Base-by-base conservation (phyloP, 2,888 invertebrate species). In the Myopa testacea region DNA sequence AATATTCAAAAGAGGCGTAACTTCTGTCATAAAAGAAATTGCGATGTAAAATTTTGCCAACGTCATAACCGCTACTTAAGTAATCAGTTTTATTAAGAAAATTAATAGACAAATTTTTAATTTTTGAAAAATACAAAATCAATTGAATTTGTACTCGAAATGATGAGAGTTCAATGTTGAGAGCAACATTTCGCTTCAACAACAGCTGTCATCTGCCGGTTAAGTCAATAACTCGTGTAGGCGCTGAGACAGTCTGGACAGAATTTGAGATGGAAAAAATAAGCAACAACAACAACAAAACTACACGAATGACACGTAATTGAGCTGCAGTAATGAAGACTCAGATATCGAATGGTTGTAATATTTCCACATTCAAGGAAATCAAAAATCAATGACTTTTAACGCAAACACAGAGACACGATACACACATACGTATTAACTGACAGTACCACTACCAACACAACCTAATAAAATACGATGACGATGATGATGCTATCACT, bases 341-440 rank as follows among this genome's bases (percentile, higher is more conserved):
- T 65, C 67, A 5, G 65, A 50, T 67, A 38, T 55, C 34, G 38
- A 58, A 34, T 60, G 45, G 60, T 34, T 68, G 68, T 75, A 68
- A 67, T 75, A 75, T 38, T 67, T 75, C 37, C 45, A 34, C 69
- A 75, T 68, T 75, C 75, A 69, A 60, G 69, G 68, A 75, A 75
- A 75, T 75, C 75, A 45, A 75, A 45, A 75, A 75, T 75, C 75
- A 75, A 69, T 75, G 68, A 58, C 58, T 68, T 68, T 40, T 55
- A 52, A 67, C 67, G 37, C 37, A 37, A 10, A 26, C 55, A 75
- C 62, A 74, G 37, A 55, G 34, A 6, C 10, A 37, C 12, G 14
- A 72, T 45, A 45, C 45, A 62, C 72, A 72, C 26, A 52, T 45
- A 50, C 16, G 12, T 8, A 7, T 38, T 8, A 60, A 40, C 37